Base-by-base conservation (phyloP, 2,797 vertebrate genomes). In the Chelidonichthys spinosus region DNA sequence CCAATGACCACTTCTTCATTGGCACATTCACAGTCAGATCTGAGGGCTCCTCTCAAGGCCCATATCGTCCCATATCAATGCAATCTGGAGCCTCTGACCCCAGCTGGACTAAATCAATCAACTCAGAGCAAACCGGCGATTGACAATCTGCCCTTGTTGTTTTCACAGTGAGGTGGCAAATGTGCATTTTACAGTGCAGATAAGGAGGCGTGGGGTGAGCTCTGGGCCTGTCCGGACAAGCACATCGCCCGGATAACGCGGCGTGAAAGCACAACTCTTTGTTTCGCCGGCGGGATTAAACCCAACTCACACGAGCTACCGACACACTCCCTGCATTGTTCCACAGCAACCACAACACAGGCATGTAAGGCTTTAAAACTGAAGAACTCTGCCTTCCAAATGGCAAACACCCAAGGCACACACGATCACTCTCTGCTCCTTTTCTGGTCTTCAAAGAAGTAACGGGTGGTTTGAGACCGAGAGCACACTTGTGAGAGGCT, bases 321-420 rank as follows among this genome's bases (percentile, higher is more conserved):
- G 61, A 74, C 77, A 85, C 80, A n/a, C 82, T 79, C 79, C 79
- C 68, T 76, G 72, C 74, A 59, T 74, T 39, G 74, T 76, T 86
- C 80, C 92, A 86, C 85, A 90, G 90, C 88, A 93, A 93, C 90
- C 81, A 85, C 84, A 90, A 87, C 85, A 87, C 76, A 81, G 72
- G 72, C 81, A 89, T 80, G 64, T 75, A 39, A 85, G 76, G 64
- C 73, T 83, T 74, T 72, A 76, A 86, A 71, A 72, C 49, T 69
- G 63, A 79, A 62, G 66, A 17, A 52, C 66, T 55, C 58, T 15
- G 52, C 64, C 86, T 55, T 81, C 74, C 47, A 83, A 76, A 82
- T 86, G 85, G 88, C 84, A 85, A 63, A 35, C 58, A 56, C 63
- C 85, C 84, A 88, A 87, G 65, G 63, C 78, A 81, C 85, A 88